phyloP scores from a whole-genome alignment of 2,113 vertebrate genomes.

The Taurulus bubalis region DNA sequence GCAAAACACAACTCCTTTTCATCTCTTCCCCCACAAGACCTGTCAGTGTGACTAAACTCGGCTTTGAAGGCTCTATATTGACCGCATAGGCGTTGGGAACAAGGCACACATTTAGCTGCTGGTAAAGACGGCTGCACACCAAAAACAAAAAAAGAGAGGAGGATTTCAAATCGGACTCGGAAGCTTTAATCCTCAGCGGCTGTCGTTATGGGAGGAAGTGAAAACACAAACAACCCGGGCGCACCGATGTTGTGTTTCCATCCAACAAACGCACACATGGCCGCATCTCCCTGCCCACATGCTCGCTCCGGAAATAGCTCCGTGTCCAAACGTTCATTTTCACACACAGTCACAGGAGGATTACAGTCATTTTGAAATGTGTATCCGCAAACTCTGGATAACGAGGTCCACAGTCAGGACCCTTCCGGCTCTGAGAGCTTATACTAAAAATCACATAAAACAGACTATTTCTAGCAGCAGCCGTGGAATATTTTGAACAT shows the following conservation, averaged over 20 bases:
- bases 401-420: conserved; percentile 12
- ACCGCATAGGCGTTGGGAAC: conserved; percentile 8
- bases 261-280: conserved; percentile 44
- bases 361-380: conserved; percentile 33
- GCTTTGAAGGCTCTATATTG: conserved; percentile 18
- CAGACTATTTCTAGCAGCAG: not conserved
- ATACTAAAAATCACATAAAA: conserved; percentile 13
- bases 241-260: conserved; percentile 33
- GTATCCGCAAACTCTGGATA: conserved; percentile 33
- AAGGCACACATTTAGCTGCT: not conserved
- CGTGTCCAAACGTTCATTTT: conserved; percentile 54
- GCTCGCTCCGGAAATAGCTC: conserved; percentile 62
- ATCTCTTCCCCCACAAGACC: conserved; percentile 27
- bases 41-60: conserved; percentile 42
- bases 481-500: conserved; percentile 17
- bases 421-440: conserved; percentile 13
- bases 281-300: conserved; percentile 48
- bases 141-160: not conserved
- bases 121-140: conserved; percentile 7
- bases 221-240: conserved; percentile 23
- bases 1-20: conserved; percentile 25
- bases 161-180: conserved; percentile 14
- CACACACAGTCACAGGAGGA: conserved; percentile 40
- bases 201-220: conserved; percentile 23
- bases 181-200: conserved; percentile 24